A percentile compares a stretch with the other conserved stretches of the same genome.
phyloP scores from a whole-genome alignment of 2,797 vertebrate species.

The Leucoraja ocellata region DNA sequence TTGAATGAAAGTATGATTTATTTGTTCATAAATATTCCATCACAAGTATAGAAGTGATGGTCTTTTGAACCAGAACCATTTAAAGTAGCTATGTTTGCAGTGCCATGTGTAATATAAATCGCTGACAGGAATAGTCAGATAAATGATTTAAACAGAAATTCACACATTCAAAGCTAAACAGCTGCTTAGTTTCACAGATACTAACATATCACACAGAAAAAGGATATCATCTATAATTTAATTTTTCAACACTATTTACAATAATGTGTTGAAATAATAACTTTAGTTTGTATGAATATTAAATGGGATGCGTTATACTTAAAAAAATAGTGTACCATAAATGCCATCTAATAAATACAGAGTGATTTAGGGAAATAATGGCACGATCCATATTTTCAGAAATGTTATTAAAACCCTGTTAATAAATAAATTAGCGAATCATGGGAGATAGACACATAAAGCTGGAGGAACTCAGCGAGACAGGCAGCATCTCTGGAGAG shows the following conservation, averaged over 20 bases:
- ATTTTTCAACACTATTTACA: background rate
- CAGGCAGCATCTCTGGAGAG: too few species aligned
- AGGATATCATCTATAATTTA: background rate
- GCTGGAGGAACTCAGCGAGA: too few species aligned
- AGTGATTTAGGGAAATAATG: background rate
- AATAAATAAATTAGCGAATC: background rate
- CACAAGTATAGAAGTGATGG: background rate
- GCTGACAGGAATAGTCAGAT: background rate
- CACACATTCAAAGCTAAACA: background rate
- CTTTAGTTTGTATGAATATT: background rate
- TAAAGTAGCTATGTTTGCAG: background rate
- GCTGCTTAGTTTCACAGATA: background rate
- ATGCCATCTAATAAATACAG: background rate
- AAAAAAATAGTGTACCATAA: background rate
- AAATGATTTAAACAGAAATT: background rate
- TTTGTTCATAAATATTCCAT: conserved; percentile 9
- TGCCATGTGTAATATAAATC: background rate
- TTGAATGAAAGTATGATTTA: conserved; percentile 3
- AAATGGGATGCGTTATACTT: background rate
- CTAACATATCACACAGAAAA: background rate
- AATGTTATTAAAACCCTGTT: background rate
- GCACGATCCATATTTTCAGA: background rate
- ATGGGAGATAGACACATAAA: background rate
- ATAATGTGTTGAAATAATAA: background rate
- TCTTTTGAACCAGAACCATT: background rate